A percentile compares a stretch with the other conserved stretches of the same genome.
Conservation (phyloP, 2,113 vertebrate species). For the Notothenia coriiceps region DNA sequence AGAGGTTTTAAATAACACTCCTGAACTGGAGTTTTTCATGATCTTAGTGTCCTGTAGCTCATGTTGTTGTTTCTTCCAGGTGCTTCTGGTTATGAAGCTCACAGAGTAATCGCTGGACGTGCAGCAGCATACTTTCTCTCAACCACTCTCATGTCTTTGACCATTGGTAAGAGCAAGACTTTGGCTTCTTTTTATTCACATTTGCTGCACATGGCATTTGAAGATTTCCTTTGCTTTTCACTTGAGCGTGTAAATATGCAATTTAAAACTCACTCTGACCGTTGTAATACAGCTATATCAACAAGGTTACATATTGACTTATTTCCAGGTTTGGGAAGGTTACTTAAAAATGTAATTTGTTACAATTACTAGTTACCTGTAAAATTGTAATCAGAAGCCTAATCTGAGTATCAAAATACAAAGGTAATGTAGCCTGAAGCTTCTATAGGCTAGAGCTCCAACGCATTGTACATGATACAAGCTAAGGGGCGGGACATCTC, state of each 20-base stretch:
- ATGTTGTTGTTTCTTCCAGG: not conserved
- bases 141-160: not conserved
- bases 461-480: too few relatives aligned
- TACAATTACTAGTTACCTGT: too few relatives aligned
- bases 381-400: too few relatives aligned
- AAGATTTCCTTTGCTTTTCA: not conserved
- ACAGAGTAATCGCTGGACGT: not conserved
- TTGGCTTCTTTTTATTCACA: not conserved
- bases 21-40: too few relatives aligned
- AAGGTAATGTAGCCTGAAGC: too few relatives aligned
- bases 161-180: not conserved
- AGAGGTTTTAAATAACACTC: too few relatives aligned
- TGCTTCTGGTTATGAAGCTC: not conserved
- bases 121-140: not conserved
- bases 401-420: too few relatives aligned
- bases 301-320: not conserved
- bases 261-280: not conserved
- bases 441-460: too few relatives aligned
- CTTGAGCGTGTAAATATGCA: not conserved
- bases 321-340: not conserved
- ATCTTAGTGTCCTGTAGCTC: too few relatives aligned
- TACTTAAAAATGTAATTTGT: not conserved
- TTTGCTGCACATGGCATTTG: not conserved
- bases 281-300: not conserved
- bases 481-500: too few relatives aligned